Evolutionary conservation across 2,888 invertebrate genomes (phyloP).

Genomic region (Acrobasis suavella): DNA sequence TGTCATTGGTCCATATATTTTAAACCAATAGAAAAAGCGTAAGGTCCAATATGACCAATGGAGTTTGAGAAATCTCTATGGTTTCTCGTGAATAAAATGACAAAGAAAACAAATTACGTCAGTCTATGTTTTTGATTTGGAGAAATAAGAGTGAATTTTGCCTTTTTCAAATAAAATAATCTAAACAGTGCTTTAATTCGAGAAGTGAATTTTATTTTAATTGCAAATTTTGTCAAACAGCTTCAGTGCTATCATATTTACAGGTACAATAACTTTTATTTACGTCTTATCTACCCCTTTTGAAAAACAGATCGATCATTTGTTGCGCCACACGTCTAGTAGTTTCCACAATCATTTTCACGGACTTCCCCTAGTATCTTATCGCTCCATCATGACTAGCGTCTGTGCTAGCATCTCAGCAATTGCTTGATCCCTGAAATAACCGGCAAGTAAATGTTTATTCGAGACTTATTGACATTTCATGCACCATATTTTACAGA

Average conservation of each 20-base stretch:
- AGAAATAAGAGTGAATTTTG: neutral
- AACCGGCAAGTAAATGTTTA: constrained; percentile 1
- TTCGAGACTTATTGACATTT: neutral
- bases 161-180: neutral
- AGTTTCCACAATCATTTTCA: constrained; percentile 45
- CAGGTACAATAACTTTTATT: constrained; percentile 8
- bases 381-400: neutral
- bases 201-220: neutral
- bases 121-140: neutral
- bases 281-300: constrained; percentile 25
- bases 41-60: too few species aligned
- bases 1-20: too few species aligned
- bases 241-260: neutral
- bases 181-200: neutral
- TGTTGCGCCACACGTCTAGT: constrained; percentile 54
- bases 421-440: neutral
- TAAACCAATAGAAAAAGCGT: too few species aligned
- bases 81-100: neutral
- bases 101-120: neutral
- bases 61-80: neutral
- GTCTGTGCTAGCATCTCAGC: neutral
- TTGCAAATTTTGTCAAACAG: neutral
- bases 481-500: constrained; percentile 1
- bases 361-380: constrained; percentile 26
- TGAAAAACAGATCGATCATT: constrained; percentile 55